phyloP scores from a whole-genome alignment of 1,140 invertebrate genomes.

The Littorina saxatilis region DNA sequence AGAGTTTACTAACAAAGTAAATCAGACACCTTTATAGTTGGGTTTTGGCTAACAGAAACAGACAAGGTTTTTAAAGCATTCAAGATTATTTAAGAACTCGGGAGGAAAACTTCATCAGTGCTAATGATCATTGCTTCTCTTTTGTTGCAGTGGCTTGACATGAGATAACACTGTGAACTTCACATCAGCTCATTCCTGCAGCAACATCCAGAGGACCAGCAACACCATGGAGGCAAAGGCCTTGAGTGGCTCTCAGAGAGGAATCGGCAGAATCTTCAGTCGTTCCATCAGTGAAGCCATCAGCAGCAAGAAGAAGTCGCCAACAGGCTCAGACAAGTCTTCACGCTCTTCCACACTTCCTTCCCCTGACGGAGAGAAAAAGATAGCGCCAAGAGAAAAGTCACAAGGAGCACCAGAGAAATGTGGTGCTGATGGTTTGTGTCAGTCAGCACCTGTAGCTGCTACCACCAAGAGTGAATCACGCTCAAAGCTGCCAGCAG shows the following conservation, averaged over 20 bases:
- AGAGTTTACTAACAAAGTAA: too few species aligned
- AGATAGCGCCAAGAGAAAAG: neutral
- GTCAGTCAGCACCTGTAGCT: neutral
- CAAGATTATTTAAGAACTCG: too few species aligned
- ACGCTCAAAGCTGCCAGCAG: neutral
- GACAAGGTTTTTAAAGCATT: too few species aligned
- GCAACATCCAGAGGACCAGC: too few species aligned
- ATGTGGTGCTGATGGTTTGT: neutral
- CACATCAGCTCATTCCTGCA: too few species aligned
- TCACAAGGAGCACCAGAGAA: neutral
- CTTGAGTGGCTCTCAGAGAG: neutral
- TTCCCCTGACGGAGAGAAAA: neutral
- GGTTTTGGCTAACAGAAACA: too few species aligned
- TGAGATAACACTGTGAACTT: too few species aligned
- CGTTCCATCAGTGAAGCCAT: neutral
- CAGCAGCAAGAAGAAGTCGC: neutral
- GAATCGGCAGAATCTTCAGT: conserved; percentile 26
- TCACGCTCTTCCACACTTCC: neutral
- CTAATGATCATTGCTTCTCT: too few species aligned
- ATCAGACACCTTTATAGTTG: too few species aligned
- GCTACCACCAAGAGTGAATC: neutral
- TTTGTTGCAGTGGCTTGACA: too few species aligned
- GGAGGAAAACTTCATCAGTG: too few species aligned
- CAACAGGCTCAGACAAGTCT: neutral
- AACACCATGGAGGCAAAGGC: neutral